These are phyloP conservation scores for Pachycephus smyrnensis DNA, from an alignment of 2,888 invertebrate genomes.

Conservation along the genomic window DNA sequence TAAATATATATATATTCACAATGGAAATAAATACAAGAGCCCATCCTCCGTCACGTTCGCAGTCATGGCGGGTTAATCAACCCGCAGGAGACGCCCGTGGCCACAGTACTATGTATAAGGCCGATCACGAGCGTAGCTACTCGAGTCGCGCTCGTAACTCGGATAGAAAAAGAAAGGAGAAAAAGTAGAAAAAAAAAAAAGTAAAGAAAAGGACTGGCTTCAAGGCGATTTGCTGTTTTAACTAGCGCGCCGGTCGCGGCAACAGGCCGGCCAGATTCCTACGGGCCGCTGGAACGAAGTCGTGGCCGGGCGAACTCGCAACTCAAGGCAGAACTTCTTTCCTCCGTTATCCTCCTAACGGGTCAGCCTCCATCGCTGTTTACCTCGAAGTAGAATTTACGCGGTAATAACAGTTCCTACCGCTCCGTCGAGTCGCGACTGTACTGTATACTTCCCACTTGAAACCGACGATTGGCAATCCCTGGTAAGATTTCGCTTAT, in stretches of 20 bases:
- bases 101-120: background rate
- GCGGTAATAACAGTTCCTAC: background rate
- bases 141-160: slow-evolving; percentile 1
- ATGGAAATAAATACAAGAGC: background rate
- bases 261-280: background rate
- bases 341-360: background rate
- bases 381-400: slow-evolving; percentile 2
- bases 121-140: slow-evolving; percentile 2
- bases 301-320: background rate
- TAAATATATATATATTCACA: background rate
- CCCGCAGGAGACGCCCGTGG: background rate
- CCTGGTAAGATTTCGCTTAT: background rate
- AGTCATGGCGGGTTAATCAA: background rate
- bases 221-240: slow-evolving; percentile 26
- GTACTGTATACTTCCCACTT: background rate
- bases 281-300: background rate
- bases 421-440: background rate
- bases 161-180: slow-evolving; percentile 4
- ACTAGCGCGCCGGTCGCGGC: slow-evolving; percentile 12
- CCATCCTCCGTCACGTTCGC: background rate
- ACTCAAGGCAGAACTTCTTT: background rate
- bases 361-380: slow-evolving; percentile 2
- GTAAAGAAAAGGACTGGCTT: slow-evolving; percentile 9
- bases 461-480: background rate
- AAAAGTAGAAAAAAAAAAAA: background rate